phyloP scores from a whole-genome alignment of 2,797 vertebrate species.

The Orestias chungarensis region DNA sequence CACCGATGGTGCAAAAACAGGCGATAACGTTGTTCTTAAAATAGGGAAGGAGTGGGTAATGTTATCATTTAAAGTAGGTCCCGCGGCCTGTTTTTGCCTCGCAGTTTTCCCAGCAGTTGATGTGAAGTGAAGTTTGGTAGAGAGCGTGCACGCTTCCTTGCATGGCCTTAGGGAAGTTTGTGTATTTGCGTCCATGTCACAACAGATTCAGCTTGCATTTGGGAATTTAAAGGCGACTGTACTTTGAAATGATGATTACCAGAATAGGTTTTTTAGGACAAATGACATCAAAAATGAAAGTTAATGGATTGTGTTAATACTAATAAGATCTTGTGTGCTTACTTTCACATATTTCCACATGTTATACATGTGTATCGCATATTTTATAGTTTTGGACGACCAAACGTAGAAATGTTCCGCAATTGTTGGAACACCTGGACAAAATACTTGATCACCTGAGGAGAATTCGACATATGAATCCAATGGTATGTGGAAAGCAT shows the following conservation, averaged over 20 bases:
- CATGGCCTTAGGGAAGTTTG: slow-evolving; percentile 45
- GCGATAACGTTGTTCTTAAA: slow-evolving; percentile 25
- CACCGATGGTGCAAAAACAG: slow-evolving; percentile 43
- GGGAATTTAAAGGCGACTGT: slow-evolving; percentile 68
- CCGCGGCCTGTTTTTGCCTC: slow-evolving; percentile 44
- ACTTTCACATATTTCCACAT: no score
- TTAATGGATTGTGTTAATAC: slow-evolving; percentile 38
- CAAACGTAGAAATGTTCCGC: no score
- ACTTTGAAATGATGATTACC: slow-evolving; percentile 71
- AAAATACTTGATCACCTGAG: no score
- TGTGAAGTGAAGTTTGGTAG: slow-evolving; percentile 48
- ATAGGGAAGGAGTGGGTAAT: slow-evolving; percentile 34
- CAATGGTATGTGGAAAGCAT: no score
- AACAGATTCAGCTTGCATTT: slow-evolving; percentile 49
- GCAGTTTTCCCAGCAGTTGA: slow-evolving; percentile 51
- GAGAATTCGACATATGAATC: no score
- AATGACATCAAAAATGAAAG: slow-evolving; percentile 37
- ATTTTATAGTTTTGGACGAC: no score
- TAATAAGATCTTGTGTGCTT: not conserved
- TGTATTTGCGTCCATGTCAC: slow-evolving; percentile 45
- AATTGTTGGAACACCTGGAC: no score
- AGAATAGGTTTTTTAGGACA: slow-evolving; percentile 51
- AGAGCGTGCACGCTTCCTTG: slow-evolving; percentile 38
- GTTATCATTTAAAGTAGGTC: slow-evolving; percentile 49
- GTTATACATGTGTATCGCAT: no score